These are phyloP conservation scores for Syngnathus typhle DNA, from an alignment of 2,113 vertebrate genomes.

Conservation along the genomic window DNA sequence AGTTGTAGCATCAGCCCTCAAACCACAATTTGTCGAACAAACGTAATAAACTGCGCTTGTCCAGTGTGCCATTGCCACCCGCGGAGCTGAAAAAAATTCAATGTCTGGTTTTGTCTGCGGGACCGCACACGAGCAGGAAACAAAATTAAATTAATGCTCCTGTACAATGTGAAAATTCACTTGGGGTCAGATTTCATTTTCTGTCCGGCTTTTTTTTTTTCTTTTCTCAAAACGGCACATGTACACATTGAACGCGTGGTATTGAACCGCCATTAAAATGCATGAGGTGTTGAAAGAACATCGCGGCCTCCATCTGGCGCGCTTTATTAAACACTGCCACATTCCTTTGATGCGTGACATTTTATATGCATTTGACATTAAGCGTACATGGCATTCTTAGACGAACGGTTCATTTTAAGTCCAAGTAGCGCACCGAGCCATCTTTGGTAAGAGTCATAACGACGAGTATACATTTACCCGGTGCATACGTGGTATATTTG, in stretches of 20 bases:
- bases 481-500: background rate
- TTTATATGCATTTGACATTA: background rate
- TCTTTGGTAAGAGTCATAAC: background rate
- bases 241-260: background rate
- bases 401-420: background rate
- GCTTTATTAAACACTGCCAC: background rate
- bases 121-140: slow-evolving; percentile 7
- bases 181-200: background rate
- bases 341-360: background rate
- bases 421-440: no score
- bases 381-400: background rate
- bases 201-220: background rate
- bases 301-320: background rate
- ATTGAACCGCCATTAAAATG: background rate
- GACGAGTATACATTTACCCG: background rate
- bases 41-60: background rate
- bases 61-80: no score
- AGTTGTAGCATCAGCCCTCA: background rate
- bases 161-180: background rate
- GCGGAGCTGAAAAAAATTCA: slow-evolving; percentile 20
- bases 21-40: slow-evolving; percentile 36
- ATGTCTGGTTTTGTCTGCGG: slow-evolving; percentile 22
- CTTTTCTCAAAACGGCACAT: background rate
- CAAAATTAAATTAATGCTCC: slow-evolving; percentile 3
- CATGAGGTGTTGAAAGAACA: slow-evolving; percentile 8